Conservation (phyloP, 2,797 vertebrate genomes). For the Parauchenoglanis punctatus region DNA sequence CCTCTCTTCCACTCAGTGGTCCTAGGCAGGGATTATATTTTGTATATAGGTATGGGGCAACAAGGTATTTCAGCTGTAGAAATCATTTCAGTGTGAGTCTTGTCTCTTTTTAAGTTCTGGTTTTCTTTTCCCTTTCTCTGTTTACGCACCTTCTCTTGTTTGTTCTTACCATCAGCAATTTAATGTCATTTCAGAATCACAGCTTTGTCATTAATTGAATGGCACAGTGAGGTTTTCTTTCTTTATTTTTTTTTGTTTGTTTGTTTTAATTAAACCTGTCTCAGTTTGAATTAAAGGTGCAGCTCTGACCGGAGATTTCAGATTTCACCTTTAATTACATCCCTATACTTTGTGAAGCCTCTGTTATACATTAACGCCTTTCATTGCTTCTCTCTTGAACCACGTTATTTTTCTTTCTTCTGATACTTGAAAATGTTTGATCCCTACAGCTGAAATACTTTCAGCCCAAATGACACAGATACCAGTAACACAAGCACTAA, state of each 20-base stretch:
- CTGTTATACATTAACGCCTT: constrained; percentile 60
- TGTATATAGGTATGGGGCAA: constrained; percentile 60
- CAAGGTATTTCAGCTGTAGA: constrained; percentile 90
- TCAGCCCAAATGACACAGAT: constrained; percentile 71
- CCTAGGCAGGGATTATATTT: constrained; percentile 71
- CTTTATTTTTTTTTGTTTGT: not conserved
- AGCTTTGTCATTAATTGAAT: constrained; percentile 38
- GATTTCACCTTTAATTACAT: constrained; percentile 68
- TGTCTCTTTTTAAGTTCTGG: constrained; percentile 62
- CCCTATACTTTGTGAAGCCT: not conserved
- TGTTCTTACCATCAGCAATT: constrained; percentile 34
- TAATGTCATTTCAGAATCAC: constrained; percentile 48
- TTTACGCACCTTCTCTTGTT: constrained; percentile 44
- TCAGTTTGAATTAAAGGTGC: constrained; percentile 63
- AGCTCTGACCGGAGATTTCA: constrained; percentile 43
- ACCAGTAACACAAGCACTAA: constrained; percentile 80
- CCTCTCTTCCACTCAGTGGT: constrained; percentile 33
- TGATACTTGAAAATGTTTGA: constrained; percentile 70
- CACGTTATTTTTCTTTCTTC: constrained; percentile 14
- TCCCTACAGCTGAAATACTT: constrained; percentile 95
- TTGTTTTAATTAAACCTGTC: not conserved
- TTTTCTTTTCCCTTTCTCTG: constrained; percentile 43
- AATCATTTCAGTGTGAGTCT: constrained; percentile 78
- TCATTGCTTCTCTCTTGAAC: constrained; percentile 51
- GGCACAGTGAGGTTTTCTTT: constrained; percentile 5